Percentiles rank a stretch among this genome's conserved stretches.
These are phyloP conservation scores for Tinea semifulvella DNA, from an alignment of 2,888 invertebrate genomes.

Conservation along the genomic window DNA sequence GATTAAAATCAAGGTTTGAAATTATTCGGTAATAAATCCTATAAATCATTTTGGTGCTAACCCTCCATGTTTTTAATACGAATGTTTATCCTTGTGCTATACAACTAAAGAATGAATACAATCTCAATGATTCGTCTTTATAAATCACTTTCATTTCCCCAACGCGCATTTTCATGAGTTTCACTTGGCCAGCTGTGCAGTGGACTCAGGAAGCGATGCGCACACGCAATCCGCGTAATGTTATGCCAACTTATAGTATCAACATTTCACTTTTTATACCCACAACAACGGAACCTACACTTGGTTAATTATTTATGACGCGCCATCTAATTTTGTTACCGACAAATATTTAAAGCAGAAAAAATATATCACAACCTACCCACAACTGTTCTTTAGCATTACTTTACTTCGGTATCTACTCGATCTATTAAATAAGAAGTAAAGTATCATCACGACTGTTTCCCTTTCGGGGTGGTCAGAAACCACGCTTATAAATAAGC, in stretches of 20 bases:
- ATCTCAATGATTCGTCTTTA: conserved; percentile 25
- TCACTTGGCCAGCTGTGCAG: conserved; percentile 29
- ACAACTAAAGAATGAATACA: conserved; percentile 7
- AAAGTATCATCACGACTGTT: too few relatives aligned
- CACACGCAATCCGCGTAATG: conserved; percentile 12
- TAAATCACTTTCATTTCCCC: conserved; percentile 63
- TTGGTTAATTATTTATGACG: conserved; percentile 6
- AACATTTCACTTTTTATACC: conserved; percentile 6
- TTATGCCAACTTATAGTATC: conserved; percentile 9
- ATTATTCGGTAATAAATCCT: too few relatives aligned
- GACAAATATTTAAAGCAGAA: conserved; percentile 1
- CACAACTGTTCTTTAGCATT: not conserved
- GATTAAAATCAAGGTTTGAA: too few relatives aligned
- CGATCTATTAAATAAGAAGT: too few relatives aligned
- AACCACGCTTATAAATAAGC: too few relatives aligned
- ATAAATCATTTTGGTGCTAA: too few relatives aligned
- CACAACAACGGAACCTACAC: conserved; percentile 5
- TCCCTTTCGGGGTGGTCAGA: too few relatives aligned
- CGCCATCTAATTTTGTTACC: conserved; percentile 8
- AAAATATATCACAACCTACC: not conserved
- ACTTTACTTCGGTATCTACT: too few relatives aligned
- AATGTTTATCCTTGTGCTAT: too few relatives aligned
- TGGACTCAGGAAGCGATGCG: conserved; percentile 22
- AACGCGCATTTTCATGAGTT: conserved; percentile 54
- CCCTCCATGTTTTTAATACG: too few relatives aligned